Base-by-base conservation (phyloP, 1,140 invertebrate genomes). In the Bombus superbus region DNA sequence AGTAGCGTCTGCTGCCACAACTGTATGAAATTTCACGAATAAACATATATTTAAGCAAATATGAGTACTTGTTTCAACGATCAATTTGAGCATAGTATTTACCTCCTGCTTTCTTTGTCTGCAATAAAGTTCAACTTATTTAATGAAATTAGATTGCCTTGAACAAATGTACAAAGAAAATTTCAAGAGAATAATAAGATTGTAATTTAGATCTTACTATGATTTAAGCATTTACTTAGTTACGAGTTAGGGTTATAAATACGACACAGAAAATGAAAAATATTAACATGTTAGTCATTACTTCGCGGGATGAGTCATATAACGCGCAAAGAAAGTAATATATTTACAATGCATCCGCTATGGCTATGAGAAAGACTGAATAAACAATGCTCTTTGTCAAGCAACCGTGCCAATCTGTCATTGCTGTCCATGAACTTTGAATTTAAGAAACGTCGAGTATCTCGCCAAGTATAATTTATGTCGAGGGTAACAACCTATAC, bases 321-420 rank as follows among this genome's bases (percentile, higher is more conserved):
- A 44, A 74, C 13, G 2, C 22, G 18, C 57, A 47, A 75, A 44
- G 57, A 82, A 82, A 75, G 57, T 64, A 75, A 82, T 82, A 75
- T 40, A n/a, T 82, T 74, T 13, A 11, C n/a, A 11, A 42, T 66
- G 71, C n/a, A 75, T 82, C 15, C 42, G 15, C 15, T 38, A 64
- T 59, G 9, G 32, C 25, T 38, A 64, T 59, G 15, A 13, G 28
- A 59, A 64, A 75, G 81, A 32, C 68, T 62, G 81, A 38, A 75
- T 73, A 74, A 82, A 82, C 81, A 82, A 82, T 82, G 42, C 71
- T 75, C 81, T 82, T 82, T 82, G 81, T 82, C 42, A 72, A 18
- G 81, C 13, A 59, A 40, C 53, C 59, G 22, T 74, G 25, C 57
- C 72, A 40, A 82, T 82, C 81, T 82, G 81, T 82, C 72, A 64